Evolutionary conservation across 2,888 invertebrate genomes (phyloP), one percentile per base, ranked within the genome.

Genomic region (Spodoptera littoralis): DNA sequence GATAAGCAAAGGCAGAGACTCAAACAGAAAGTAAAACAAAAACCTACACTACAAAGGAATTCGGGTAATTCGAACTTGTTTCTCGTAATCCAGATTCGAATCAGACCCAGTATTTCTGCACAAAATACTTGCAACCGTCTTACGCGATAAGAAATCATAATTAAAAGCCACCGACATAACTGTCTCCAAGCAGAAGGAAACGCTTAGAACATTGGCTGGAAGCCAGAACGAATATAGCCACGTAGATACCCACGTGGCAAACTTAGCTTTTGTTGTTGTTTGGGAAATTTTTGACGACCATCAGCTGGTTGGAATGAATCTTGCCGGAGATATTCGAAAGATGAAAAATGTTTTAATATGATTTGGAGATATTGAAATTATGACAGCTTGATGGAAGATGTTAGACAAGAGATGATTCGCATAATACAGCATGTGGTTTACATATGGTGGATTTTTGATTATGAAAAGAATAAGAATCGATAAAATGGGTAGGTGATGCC

Each of bases 161-260:
- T 74, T 71, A 73, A 66, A 84, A 82, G 64, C 65, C 73, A 73
- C 79, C 71, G 71, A 76, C 72, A 70, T 71, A 76, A 75, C 70
- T 70, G 79, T 81, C 76, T 55, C 56, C 69, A 54, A 58, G 57
- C 55, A 73, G 73, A 75, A 82, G 84, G 84, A 80, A 82, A 72
- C 70, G 65, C 64, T 65, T 41, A 63, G 70, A 58, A 57, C 13
- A 45, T 75, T 84, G 83, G 83, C 77, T 42, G 18, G 9, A 5
- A 30, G 84, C 83, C 83, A 84, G 57, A 65, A 70, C 76, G 57
- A 73, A 82, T 83, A 79, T 82, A 83, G 78, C 65, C 45, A 11
- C 46, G 55, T 60, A 36, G 8, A 55, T 71, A 68, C 47, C 73
- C 83, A 80, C 79, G 78, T 81, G 83, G 80, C 54, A 45, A n/a